phyloP scores from a whole-genome alignment of 1,140 invertebrate species.

The Drosophila micromelanica region DNA sequence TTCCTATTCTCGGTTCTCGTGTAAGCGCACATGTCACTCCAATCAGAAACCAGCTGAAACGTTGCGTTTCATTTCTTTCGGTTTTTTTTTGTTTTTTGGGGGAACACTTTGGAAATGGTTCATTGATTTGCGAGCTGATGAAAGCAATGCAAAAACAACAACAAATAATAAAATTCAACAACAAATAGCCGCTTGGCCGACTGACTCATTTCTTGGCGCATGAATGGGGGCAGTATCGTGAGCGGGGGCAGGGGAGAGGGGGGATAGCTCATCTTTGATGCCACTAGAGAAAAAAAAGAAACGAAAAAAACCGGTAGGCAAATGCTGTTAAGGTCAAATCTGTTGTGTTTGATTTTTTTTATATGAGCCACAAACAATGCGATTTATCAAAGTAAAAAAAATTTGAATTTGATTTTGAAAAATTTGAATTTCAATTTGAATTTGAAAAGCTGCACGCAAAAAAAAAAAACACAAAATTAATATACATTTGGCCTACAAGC shows the following conservation, averaged over 20 bases:
- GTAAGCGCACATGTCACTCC: constrained; percentile 64
- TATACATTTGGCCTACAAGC: constrained; percentile 68
- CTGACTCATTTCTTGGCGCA: constrained; percentile 66
- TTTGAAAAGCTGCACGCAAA: constrained; percentile 27
- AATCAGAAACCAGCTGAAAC: constrained; percentile 17
- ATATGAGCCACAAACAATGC: too few relatives aligned
- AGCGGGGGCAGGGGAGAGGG: background rate
- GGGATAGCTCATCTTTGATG: constrained; percentile 30
- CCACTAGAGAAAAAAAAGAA: constrained; percentile 24
- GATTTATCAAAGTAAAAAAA: constrained; percentile 52
- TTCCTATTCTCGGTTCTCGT: constrained; percentile 38
- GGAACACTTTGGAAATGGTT: constrained; percentile 62
- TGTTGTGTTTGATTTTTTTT: constrained; percentile 45
- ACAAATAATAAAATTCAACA: constrained; percentile 10
- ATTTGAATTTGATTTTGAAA: constrained; percentile 13
- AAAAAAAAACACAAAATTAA: too few relatives aligned
- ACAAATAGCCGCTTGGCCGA: constrained; percentile 56
- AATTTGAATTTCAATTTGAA: constrained; percentile 45
- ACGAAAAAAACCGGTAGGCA: constrained; percentile 69
- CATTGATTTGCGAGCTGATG: constrained; percentile 61
- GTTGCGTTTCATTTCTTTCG: constrained; percentile 5
- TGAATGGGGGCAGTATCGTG: constrained; percentile 46
- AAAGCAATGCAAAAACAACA: constrained; percentile 36
- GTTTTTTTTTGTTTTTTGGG: constrained; percentile 1
- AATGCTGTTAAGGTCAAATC: constrained; percentile 75